Base-by-base conservation (phyloP, 2,888 invertebrate species). In the Caenorhabditis sulstoni region DNA sequence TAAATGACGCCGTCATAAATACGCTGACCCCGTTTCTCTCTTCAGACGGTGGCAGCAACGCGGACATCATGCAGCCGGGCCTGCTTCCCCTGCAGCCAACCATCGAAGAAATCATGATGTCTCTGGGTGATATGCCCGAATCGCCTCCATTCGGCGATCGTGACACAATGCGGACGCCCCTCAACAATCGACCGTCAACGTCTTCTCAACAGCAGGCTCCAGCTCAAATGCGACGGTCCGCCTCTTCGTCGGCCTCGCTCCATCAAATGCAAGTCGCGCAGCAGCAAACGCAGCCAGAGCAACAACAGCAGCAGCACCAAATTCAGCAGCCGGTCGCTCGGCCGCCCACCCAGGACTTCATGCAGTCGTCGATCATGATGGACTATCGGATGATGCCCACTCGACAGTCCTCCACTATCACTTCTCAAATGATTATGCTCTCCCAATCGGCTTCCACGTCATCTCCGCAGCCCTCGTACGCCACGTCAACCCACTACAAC, bases 31-130 rank as follows among this genome's bases (percentile, higher is more conserved):
- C 20, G 20, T n/a, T 53, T 35, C 29, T 37, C 47, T 2, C 29
- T 61, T 35, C 52, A 70, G 71, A 71, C 47, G 64, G 62, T 49
- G 71, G 71, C 8, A 62, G 37, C 58, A 94, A 87, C 67, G 88
- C 90, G 7, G 90, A 99, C 92, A 96, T 98, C 90, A 97, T 99
- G 91, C 99, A 99, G 92, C 99, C 99, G 64, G 97, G 97, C 90
- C 93, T 99, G 90, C 95, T 96, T 47, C 96, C 97, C 66, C 92
- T 99, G 79, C 98, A 99, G 92, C 98, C 99, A 82, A 96, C 87
- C 52, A 77, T 90, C 45, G 90, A 90, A 52, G 90, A 90, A 53
- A 90, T 90, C 39, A 90, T 89, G 88, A 73, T 76, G 29, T 66
- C 73, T 5, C 52, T 84, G 3, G 70, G 67, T 45, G 61, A 71